Conservation (phyloP, 2,888 invertebrate genomes). For the Cylloceria caligata region DNA sequence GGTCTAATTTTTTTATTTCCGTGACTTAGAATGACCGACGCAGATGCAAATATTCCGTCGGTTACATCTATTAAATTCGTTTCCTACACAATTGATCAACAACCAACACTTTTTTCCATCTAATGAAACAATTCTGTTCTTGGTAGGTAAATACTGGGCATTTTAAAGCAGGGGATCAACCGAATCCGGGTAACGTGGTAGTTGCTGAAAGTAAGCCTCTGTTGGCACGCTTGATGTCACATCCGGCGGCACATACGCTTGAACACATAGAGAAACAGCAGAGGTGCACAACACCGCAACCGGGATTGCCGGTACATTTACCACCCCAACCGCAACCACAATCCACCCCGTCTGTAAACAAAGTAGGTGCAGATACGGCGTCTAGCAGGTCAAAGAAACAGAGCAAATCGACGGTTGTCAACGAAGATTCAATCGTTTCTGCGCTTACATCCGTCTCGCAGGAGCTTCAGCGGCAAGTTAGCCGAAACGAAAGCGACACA, state of each 20-base stretch:
- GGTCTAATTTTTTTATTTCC: no score
- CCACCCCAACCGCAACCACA: slow-evolving; percentile 73
- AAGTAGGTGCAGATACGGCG: slow-evolving; percentile 64
- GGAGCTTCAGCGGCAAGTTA: slow-evolving; percentile 70
- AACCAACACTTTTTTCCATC: neutral
- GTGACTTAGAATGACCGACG: no score
- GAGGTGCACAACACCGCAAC: slow-evolving; percentile 90
- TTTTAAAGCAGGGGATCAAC: slow-evolving; percentile 81
- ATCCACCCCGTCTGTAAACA: slow-evolving; percentile 68
- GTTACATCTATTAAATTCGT: no score
- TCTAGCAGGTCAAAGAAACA: slow-evolving; percentile 76
- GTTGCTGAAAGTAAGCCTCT: slow-evolving; percentile 88
- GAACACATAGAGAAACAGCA: slow-evolving; percentile 96
- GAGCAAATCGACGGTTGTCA: slow-evolving; percentile 67
- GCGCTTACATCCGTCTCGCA: slow-evolving; percentile 73
- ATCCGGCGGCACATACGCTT: slow-evolving; percentile 91
- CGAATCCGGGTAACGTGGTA: slow-evolving; percentile 82
- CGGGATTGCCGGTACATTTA: slow-evolving; percentile 69
- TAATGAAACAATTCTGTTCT: no score
- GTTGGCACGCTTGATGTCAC: slow-evolving; percentile 92
- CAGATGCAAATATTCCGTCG: no score
- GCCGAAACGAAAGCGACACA: slow-evolving; percentile 73
- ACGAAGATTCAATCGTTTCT: slow-evolving; percentile 71
- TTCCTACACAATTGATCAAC: neutral
- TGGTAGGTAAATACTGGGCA: slow-evolving; percentile 82